phyloP scores from a whole-genome alignment of 2,888 invertebrate species.

The Rhogogaster chlorosoma region DNA sequence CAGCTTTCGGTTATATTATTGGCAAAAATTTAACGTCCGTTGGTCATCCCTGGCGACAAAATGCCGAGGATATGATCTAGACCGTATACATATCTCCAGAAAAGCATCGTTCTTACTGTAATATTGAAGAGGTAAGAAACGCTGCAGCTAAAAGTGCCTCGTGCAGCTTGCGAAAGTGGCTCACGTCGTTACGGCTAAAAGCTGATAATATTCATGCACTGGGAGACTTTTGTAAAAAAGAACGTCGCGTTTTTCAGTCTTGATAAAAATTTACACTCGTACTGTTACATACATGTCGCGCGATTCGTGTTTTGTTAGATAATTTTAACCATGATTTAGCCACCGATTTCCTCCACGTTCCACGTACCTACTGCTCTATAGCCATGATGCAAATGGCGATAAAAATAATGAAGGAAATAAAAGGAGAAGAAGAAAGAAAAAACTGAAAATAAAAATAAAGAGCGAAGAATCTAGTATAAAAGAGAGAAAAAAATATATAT shows the following conservation, averaged over 20 bases:
- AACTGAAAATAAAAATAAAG: conserved; percentile 47
- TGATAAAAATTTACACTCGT: not conserved
- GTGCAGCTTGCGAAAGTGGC: not conserved
- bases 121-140: not conserved
- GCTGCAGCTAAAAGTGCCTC: not conserved
- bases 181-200: conserved; percentile 4
- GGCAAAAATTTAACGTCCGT: too few species aligned
- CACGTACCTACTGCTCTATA: not conserved
- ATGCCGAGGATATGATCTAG: not conserved
- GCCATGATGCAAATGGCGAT: not conserved
- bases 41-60: not conserved
- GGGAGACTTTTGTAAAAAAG: not conserved
- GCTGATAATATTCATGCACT: conserved; percentile 20
- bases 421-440: conserved; percentile 6
- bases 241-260: not conserved
- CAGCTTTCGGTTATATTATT: not conserved
- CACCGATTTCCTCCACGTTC: not conserved
- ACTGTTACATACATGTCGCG: not conserved
- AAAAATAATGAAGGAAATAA: not conserved
- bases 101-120: not conserved
- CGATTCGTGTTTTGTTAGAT: not conserved
- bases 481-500: too few species aligned
- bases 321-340: not conserved
- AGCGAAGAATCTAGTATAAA: conserved; percentile 20
- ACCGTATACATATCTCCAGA: too few species aligned